Evolutionary conservation across 2,888 invertebrate genomes (phyloP).

Genomic region (Aleiodes testaceus): DNA sequence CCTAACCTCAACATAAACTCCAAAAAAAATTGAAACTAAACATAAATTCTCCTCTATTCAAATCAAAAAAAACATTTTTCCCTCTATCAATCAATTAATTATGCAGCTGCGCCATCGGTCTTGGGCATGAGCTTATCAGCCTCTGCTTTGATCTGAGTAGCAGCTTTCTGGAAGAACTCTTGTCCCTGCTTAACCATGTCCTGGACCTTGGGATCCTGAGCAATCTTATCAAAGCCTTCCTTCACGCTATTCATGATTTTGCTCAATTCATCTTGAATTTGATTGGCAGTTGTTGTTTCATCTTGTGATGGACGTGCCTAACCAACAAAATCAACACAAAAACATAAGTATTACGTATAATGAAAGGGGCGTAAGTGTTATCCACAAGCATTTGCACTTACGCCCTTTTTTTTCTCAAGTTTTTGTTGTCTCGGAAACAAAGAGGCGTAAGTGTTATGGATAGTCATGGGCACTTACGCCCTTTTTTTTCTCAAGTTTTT

Average conservation of each 20-base stretch:
- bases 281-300: constrained; percentile 29
- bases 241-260: constrained; percentile 47
- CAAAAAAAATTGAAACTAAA: background rate
- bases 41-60: background rate
- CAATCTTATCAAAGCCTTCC: constrained; percentile 50
- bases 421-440: too few relatives aligned
- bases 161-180: constrained; percentile 52
- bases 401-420: too few relatives aligned
- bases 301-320: constrained; percentile 38
- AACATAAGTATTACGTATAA: background rate
- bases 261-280: constrained; percentile 45
- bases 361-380: too few relatives aligned
- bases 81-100: constrained; percentile 3
- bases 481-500: too few relatives aligned
- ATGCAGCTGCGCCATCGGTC: constrained; percentile 44
- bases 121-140: constrained; percentile 58
- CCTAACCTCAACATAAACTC: background rate
- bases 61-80: background rate
- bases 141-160: constrained; percentile 53
- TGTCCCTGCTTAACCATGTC: constrained; percentile 53
- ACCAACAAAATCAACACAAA: background rate
- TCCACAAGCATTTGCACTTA: too few relatives aligned
- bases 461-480: too few relatives aligned
- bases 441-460: too few relatives aligned
- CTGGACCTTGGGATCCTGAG: constrained; percentile 54